A percentile compares a stretch with the other conserved stretches of the same genome.
These are phyloP conservation scores for Ichneumoninae sp. DNA, from an alignment of 2,888 invertebrate species.

Conservation along the genomic window DNA sequence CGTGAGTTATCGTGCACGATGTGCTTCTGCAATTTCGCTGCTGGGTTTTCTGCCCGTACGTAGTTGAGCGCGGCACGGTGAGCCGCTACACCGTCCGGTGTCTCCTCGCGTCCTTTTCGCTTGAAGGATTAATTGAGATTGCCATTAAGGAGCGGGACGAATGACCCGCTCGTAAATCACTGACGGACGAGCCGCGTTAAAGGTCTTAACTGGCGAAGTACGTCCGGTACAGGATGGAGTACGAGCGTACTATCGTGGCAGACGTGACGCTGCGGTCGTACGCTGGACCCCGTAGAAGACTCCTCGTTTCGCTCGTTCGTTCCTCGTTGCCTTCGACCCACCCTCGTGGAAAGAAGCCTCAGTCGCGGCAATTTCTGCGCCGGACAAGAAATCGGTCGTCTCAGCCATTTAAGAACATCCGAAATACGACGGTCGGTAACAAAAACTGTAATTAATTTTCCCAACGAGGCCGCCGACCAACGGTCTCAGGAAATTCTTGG, in stretches of 20 bases:
- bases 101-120: constrained; percentile 47
- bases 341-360: background rate
- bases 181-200: constrained; percentile 54
- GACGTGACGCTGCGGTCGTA: background rate
- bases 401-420: too few relatives aligned
- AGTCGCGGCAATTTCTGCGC: background rate
- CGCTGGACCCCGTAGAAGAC: background rate
- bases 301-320: constrained; percentile 11
- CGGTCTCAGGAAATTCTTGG: too few relatives aligned
- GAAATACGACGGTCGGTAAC: too few relatives aligned
- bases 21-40: constrained; percentile 14
- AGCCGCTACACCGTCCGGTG: background rate
- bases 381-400: too few relatives aligned
- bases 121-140: constrained; percentile 62
- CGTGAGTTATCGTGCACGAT: background rate
- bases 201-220: constrained; percentile 59
- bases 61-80: background rate
- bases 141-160: constrained; percentile 61
- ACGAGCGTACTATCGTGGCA: constrained; percentile 31
- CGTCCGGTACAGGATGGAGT: constrained; percentile 49
- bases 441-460: too few relatives aligned
- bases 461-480: too few relatives aligned
- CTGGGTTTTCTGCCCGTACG: background rate
- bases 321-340: background rate
- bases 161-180: constrained; percentile 63